Evolutionary conservation across 2,888 invertebrate genomes (phyloP).

Genomic region (Yponomeuta sedellus): DNA sequence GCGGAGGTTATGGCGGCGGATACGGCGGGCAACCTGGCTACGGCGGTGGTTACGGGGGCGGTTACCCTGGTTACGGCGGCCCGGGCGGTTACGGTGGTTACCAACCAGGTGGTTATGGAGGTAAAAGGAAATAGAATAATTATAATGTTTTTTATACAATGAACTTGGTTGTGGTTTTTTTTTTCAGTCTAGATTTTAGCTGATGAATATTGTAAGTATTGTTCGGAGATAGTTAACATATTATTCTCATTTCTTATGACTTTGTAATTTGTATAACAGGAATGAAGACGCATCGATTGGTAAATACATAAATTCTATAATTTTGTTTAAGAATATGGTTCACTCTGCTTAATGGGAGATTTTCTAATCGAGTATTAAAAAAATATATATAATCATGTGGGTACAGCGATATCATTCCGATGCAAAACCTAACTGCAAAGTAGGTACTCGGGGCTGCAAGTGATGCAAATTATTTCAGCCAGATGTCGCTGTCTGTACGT

Average conservation of each 20-base stretch:
- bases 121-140: constrained; percentile 6
- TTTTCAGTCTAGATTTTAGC: background rate
- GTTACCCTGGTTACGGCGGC: constrained; percentile 30
- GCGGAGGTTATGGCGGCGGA: constrained; percentile 23
- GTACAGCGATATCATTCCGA: no score
- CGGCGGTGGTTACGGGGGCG: constrained; percentile 21
- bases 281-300: background rate
- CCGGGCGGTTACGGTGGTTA: constrained; percentile 27
- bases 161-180: background rate
- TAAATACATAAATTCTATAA: background rate
- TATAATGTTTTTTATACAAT: background rate
- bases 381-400: no score
- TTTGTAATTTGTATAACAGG: background rate
- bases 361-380: no score
- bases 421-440: no score
- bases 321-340: no score
- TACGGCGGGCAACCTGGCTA: constrained; percentile 19
- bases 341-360: no score
- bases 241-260: background rate
- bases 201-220: background rate
- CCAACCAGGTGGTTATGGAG: constrained; percentile 23
- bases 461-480: no score
- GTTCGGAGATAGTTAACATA: background rate
- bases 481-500: no score
- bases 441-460: no score